A percentile compares a stretch with the other conserved stretches of the same genome.
phyloP scores from a whole-genome alignment of 2,888 invertebrate genomes.

The Nomada goodeniana region DNA sequence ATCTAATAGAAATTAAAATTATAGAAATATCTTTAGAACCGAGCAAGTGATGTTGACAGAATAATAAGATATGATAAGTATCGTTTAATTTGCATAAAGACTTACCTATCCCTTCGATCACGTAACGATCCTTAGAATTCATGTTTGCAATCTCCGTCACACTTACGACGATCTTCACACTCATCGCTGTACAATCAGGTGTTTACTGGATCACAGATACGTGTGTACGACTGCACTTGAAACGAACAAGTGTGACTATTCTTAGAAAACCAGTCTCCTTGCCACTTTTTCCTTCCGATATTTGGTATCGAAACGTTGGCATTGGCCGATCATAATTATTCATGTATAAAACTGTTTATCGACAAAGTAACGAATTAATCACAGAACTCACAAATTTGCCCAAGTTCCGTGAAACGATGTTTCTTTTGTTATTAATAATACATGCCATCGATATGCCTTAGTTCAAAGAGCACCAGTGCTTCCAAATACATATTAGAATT shows the following conservation, averaged over 20 bases:
- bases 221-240: not conserved
- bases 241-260: not conserved
- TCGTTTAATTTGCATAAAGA: slow-evolving; percentile 31
- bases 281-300: slow-evolving; percentile 7
- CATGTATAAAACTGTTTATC: not conserved
- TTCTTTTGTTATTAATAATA: not conserved
- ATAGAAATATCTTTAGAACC: not conserved
- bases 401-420: not conserved
- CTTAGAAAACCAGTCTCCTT: not conserved
- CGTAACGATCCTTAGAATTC: slow-evolving; percentile 81
- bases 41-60: not conserved
- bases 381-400: not conserved
- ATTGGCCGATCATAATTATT: not conserved
- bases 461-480: too few species aligned
- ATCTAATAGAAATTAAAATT: not conserved
- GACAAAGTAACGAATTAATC: not conserved
- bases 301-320: not conserved
- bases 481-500: too few species aligned
- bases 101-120: slow-evolving; percentile 79
- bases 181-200: slow-evolving; percentile 69
- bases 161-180: slow-evolving; percentile 73
- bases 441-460: not conserved
- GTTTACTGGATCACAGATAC: slow-evolving; percentile 12
- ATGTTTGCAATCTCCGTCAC: slow-evolving; percentile 78
- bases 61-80: not conserved